A percentile compares a stretch with the other conserved stretches of the same genome.
These are phyloP conservation scores for Ciconia nigra DNA, from an alignment of 2,797 vertebrate genomes.

Conservation along the genomic window DNA sequence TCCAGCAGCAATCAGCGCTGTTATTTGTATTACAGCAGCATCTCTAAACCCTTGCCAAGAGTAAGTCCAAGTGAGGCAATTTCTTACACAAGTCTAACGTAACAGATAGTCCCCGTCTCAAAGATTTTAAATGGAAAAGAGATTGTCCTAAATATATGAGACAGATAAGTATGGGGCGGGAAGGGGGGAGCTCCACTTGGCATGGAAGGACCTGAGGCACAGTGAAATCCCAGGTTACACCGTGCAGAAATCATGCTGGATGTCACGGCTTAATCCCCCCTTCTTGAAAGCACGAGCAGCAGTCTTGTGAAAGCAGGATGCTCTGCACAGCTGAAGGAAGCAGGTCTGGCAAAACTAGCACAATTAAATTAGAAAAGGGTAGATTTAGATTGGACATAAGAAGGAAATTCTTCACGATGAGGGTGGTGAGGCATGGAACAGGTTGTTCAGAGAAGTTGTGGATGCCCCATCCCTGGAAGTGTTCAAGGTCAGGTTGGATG, in stretches of 20 bases:
- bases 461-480: too few species aligned
- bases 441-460: not conserved
- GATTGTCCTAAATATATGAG: not conserved
- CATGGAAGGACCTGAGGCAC: not conserved
- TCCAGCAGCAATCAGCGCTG: conserved; percentile 14
- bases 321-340: not conserved
- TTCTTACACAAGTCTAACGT: not conserved
- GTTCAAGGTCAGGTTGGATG: not conserved
- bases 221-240: not conserved
- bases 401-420: not conserved
- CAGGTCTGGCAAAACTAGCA: not conserved
- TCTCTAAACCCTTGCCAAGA: not conserved
- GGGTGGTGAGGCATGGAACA: not conserved
- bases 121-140: not conserved
- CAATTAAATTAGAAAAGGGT: not conserved
- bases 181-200: not conserved
- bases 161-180: not conserved
- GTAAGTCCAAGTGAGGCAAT: not conserved
- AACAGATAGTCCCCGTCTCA: not conserved
- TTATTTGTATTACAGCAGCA: conserved; percentile 22
- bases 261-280: not conserved
- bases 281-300: not conserved
- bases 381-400: not conserved
- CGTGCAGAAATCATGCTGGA: not conserved
- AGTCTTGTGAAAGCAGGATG: not conserved